phyloP scores from a whole-genome alignment of 2,113 vertebrate species.

The Nycticryphes semicollaris region DNA sequence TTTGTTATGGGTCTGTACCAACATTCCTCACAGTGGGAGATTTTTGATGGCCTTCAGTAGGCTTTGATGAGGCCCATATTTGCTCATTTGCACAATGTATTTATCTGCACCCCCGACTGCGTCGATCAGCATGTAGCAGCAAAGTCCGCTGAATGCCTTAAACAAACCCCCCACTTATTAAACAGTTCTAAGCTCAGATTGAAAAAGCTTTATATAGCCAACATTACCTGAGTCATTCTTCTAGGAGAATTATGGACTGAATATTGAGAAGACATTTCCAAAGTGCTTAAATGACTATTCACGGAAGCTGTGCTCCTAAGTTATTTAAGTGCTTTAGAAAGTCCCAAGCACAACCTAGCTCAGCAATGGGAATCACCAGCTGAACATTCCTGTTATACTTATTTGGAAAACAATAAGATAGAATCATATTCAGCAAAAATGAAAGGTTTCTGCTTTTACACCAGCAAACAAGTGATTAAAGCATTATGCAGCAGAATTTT shows the following conservation, averaged over 20 bases:
- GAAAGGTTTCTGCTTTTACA: not conserved
- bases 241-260: not conserved
- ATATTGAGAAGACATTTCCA: not conserved
- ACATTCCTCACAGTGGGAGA: not conserved
- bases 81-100: conserved; percentile 50
- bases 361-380: not conserved
- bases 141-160: conserved; percentile 16
- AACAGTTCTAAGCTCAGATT: not conserved
- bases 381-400: not conserved
- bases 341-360: not conserved
- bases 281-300: conserved; percentile 7
- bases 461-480: not conserved
- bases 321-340: not conserved
- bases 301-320: not conserved
- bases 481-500: not conserved
- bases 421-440: not conserved
- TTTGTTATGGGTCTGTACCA: conserved; percentile 37
- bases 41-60: not conserved
- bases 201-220: not conserved
- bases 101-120: not conserved
- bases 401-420: not conserved
- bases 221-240: conserved; percentile 16
- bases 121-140: conserved; percentile 1
- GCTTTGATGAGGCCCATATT: conserved; percentile 46
- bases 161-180: conserved; percentile 23